Evolutionary conservation across 2,797 vertebrate genomes (phyloP), one percentile per base, ranked within the genome.

Genomic region (Gastrophryne carolinensis): DNA sequence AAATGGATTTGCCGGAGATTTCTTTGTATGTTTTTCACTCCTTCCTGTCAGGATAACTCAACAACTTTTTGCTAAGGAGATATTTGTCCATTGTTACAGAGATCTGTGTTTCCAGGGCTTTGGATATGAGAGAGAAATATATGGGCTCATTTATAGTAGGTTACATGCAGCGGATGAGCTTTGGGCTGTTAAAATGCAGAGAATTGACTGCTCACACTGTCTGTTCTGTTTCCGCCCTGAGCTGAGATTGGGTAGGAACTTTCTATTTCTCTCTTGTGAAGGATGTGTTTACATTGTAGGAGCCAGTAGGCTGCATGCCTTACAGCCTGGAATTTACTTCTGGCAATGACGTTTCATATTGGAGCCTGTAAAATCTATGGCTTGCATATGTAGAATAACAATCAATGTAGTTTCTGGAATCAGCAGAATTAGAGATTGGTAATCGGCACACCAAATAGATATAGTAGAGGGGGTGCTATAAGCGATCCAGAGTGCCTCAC

Each of bases 61-160:
- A 58, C 52, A 58, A 72, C 60, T 65, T 72, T 72, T 60, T 58
- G 37, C 75, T 72, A 65, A 72, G 65, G 52, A 78, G 68, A 72
- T 78, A 72, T 78, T 72, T 78, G 52, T 77, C 67, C 58, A 64
- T 77, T 54, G 66, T 77, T 71, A 65, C 57, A 50, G 67, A 65
- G 52, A 58, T 64, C 29, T 58, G 32, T 39, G 58, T 71, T 78
- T 72, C 26, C 23, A 11, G 67, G 60, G 61, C 39, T 65, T 72
- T 60, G 30, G 12, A 15, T 30, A 24, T 12, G 4, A 30, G 24
- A 24, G 15, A 37, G 37, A 67, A 67, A 77, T 62, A 34, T 23
- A 35, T 64, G 58, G 27, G 50, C 56, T 64, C 58, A 71, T 77
- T 77, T 71, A 47, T 47, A 77, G 32, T 32, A 32, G 21, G 58